Evolutionary conservation across 2,888 invertebrate genomes (phyloP).

Genomic region (Mermis nigrescens): DNA sequence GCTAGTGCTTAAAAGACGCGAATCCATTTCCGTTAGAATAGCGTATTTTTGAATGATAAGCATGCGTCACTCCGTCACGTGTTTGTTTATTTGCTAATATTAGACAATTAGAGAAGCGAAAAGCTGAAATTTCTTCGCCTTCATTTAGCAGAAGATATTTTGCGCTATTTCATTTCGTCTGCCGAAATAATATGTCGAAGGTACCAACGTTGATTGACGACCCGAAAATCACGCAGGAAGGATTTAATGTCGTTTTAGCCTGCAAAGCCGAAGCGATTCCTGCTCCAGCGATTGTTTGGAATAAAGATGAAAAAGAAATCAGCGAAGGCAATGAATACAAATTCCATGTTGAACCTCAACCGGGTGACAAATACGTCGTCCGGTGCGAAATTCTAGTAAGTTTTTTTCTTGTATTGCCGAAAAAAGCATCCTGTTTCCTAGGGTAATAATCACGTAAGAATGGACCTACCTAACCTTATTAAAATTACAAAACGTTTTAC

Average conservation of each 20-base stretch:
- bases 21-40: too few relatives aligned
- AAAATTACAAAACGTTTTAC: too few relatives aligned
- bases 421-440: too few relatives aligned
- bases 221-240: neutral
- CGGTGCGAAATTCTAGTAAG: neutral
- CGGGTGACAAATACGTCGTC: neutral
- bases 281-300: neutral
- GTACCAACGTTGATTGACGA: neutral
- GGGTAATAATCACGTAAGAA: too few relatives aligned
- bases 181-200: neutral
- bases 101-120: too few relatives aligned
- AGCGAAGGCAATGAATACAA: conserved; percentile 1
- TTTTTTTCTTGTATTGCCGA: too few relatives aligned
- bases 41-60: too few relatives aligned
- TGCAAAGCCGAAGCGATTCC: neutral
- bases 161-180: neutral
- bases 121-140: too few relatives aligned
- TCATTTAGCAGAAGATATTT: neutral
- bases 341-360: neutral
- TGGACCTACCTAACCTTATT: too few relatives aligned
- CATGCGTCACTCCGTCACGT: too few relatives aligned
- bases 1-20: too few relatives aligned
- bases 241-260: neutral
- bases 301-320: neutral
- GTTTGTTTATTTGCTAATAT: too few relatives aligned